Conservation (phyloP, 2,113 vertebrate species). For the Columba janthina region DNA sequence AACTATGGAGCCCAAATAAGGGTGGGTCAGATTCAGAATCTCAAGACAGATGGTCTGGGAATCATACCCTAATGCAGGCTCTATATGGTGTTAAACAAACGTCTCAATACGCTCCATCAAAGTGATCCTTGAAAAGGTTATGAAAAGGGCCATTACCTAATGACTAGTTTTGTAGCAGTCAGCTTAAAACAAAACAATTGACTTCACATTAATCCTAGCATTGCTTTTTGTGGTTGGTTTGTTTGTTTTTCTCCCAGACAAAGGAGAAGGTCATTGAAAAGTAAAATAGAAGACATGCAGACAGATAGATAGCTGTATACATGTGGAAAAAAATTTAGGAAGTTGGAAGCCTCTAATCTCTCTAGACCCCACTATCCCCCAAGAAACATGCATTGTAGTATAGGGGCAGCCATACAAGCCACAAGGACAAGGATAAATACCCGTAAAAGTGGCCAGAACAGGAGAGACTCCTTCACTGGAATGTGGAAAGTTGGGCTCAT, state of each 20-base stretch:
- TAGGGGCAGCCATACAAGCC: rapidly evolving
- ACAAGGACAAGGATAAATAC: not conserved
- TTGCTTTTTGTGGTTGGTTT: too few species aligned
- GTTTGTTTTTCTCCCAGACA: too few species aligned
- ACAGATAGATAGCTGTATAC: not conserved
- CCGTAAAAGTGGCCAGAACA: not conserved
- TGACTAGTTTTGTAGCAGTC: not conserved
- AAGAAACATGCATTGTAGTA: not conserved
- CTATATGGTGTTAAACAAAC: not conserved
- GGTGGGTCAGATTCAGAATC: not conserved
- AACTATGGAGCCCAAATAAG: not conserved
- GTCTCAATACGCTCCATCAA: not conserved
- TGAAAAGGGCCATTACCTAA: not conserved
- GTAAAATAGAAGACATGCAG: not conserved
- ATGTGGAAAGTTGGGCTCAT: not conserved
- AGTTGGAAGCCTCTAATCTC: not conserved
- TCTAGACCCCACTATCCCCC: too few species aligned
- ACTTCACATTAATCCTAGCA: not conserved
- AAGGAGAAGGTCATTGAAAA: not conserved
- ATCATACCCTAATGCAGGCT: not conserved
- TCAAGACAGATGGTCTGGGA: not conserved
- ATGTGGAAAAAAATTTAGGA: not conserved
- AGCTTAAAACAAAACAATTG: not conserved
- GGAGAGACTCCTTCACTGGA: not conserved
- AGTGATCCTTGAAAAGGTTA: not conserved